Conservation (phyloP, 2,797 vertebrate species). For the Aulostomus chinensis region DNA sequence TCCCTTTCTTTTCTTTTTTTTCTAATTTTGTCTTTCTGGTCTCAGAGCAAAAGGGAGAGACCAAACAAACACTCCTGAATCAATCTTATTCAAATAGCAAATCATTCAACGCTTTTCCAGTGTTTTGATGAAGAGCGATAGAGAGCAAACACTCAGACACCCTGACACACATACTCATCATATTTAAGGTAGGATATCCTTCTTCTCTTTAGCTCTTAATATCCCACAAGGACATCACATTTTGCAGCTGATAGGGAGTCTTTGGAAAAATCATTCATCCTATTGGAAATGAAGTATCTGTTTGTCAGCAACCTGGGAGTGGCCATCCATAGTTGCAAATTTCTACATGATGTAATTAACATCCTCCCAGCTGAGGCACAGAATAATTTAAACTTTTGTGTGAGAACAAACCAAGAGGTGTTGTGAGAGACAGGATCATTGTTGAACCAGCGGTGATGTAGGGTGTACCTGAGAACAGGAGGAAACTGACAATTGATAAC, state of each 20-base stretch:
- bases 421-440: too few species aligned
- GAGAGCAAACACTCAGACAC: slow-evolving; percentile 35
- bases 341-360: not conserved
- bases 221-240: slow-evolving; percentile 53
- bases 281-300: slow-evolving; percentile 40
- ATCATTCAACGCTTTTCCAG: slow-evolving; percentile 36
- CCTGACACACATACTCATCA: slow-evolving; percentile 18
- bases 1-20: not conserved
- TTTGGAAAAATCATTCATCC: slow-evolving; percentile 44
- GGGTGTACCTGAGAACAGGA: not conserved
- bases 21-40: slow-evolving; percentile 7
- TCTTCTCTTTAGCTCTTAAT: slow-evolving; percentile 55
- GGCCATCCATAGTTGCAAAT: not conserved
- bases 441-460: not conserved
- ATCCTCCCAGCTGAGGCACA: not conserved
- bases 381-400: not conserved
- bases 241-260: slow-evolving; percentile 52
- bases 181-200: slow-evolving; percentile 33
- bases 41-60: slow-evolving; percentile 21
- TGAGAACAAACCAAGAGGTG: not conserved
- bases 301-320: slow-evolving; percentile 11
- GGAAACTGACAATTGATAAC: not conserved
- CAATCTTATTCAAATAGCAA: slow-evolving; percentile 21
- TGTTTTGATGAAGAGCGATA: slow-evolving; percentile 26
- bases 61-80: slow-evolving; percentile 30